Evolutionary conservation across 2,113 vertebrate genomes (phyloP).

Genomic region (Lethenteron camtschaticum): DNA sequence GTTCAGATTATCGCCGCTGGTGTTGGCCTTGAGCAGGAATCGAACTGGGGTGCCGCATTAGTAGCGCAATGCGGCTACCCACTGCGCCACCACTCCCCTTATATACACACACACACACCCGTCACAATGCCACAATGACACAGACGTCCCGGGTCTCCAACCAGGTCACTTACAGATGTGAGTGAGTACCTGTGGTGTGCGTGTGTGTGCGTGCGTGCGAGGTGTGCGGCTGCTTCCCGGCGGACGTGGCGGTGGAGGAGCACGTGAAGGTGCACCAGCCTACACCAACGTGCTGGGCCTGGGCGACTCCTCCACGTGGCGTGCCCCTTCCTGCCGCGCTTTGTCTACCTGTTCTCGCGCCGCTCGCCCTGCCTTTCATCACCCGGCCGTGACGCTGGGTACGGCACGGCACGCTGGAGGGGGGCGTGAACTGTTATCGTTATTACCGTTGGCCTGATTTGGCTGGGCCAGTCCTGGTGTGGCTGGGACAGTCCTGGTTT

Average conservation of each 20-base stretch:
- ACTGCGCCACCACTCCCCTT: too few relatives aligned
- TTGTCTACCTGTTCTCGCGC: conserved; percentile 57
- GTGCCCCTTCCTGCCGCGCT: conserved; percentile 38
- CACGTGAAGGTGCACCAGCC: conserved; percentile 71
- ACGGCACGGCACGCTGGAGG: conserved; percentile 3
- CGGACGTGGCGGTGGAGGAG: conserved; percentile 26
- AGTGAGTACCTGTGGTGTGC: too few relatives aligned
- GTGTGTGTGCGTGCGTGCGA: conserved; percentile 13
- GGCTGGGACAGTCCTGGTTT: too few relatives aligned
- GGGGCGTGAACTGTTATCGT: background rate
- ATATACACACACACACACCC: too few relatives aligned
- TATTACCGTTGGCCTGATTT: background rate
- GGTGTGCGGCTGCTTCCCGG: conserved; percentile 57
- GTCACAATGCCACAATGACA: too few relatives aligned
- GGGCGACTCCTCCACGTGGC: conserved; percentile 77
- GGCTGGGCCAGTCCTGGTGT: background rate
- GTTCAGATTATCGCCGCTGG: too few relatives aligned
- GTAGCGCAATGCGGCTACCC: too few relatives aligned
- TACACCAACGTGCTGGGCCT: conserved; percentile 66
- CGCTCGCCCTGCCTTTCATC: conserved; percentile 40
- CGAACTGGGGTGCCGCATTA: too few relatives aligned
- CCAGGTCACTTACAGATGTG: too few relatives aligned
- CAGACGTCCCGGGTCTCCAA: too few relatives aligned
- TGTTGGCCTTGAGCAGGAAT: too few relatives aligned
- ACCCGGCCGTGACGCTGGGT: conserved; percentile 61